Evolutionary conservation across 2,113 vertebrate species (phyloP), one percentile per base, ranked within the genome.

Genomic region (Seriola quinqueradiata): DNA sequence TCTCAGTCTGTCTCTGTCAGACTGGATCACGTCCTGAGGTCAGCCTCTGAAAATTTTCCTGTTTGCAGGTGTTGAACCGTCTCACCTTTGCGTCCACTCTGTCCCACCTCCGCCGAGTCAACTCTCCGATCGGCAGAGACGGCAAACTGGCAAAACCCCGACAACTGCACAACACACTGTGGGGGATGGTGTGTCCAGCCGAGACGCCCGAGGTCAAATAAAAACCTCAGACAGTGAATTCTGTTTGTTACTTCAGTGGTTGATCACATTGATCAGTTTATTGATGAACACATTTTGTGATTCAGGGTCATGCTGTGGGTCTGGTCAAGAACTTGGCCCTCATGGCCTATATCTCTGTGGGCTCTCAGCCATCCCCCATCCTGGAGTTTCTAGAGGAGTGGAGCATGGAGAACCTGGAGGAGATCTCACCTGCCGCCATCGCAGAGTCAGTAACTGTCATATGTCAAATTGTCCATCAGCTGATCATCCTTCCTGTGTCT

Each of bases 381-480:
- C 89, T 99, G 92, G 98, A 99, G 94, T 99, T 99, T 93, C 95
- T 99, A 93, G 98, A 99, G 92, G 98, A 99, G 90, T 99, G 98
- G 98, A 99, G 98, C 86, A 99, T 99, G 98, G 98, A 99, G 96
- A 99, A 99, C 88, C 90, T 99, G 82, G 98, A 99, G 95, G 98
- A 99, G 94, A 99, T 99, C 88, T 99, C 98, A 17, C 98, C 98
- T 46, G 98, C 98, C 38, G 98, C 98, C 68, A 99, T 99, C 75
- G 98, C 98, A 32, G 98, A 99, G 98, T 99, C 70, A 25, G 97
- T 42, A 5, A 36, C 4, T 28, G 28, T 28, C 44, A 16, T 17
- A 16, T 48, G 14, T 42, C 8, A 8, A 42, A 9, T 8, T 42
- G 40, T 42, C 8, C 40, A 42, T 42, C 40, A 42, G 40, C 40